Conservation (phyloP, 1,140 invertebrate species). For the Penaeus japonicus region DNA sequence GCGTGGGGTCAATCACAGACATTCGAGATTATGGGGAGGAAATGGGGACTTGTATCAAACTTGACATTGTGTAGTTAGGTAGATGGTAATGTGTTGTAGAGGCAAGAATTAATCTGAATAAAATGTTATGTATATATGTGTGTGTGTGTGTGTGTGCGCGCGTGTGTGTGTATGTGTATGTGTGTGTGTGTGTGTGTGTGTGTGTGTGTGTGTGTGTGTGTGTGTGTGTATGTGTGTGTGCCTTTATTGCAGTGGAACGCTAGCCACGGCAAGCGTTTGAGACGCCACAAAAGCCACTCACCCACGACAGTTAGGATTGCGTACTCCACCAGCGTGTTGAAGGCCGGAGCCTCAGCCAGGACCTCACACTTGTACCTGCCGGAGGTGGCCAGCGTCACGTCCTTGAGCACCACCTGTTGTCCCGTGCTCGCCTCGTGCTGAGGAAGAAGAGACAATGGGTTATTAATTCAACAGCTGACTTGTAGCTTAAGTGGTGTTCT, state of each 20-base stretch:
- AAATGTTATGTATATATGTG: no score
- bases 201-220: background rate
- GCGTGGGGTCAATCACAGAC: background rate
- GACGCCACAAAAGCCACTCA: conserved; percentile 67
- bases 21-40: no score
- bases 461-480: background rate
- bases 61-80: no score
- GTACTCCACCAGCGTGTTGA: conserved; percentile 73
- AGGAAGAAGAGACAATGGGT: background rate
- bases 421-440: conserved; percentile 58
- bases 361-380: conserved; percentile 89
- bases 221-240: background rate
- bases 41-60: no score
- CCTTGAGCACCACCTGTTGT: conserved; percentile 74
- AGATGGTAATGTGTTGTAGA: no score
- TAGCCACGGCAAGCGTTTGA: no score
- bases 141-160: no score
- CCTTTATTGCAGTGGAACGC: no score
- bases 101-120: no score
- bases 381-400: conserved; percentile 76
- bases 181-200: background rate
- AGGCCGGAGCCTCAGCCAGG: conserved; percentile 79
- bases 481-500: no score
- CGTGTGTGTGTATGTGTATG: background rate
- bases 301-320: conserved; percentile 77